A percentile compares a stretch with the other conserved stretches of the same genome.
These are phyloP conservation scores for Silurus lanzhouensis DNA, from an alignment of 2,797 vertebrate species.

Conservation along the genomic window DNA sequence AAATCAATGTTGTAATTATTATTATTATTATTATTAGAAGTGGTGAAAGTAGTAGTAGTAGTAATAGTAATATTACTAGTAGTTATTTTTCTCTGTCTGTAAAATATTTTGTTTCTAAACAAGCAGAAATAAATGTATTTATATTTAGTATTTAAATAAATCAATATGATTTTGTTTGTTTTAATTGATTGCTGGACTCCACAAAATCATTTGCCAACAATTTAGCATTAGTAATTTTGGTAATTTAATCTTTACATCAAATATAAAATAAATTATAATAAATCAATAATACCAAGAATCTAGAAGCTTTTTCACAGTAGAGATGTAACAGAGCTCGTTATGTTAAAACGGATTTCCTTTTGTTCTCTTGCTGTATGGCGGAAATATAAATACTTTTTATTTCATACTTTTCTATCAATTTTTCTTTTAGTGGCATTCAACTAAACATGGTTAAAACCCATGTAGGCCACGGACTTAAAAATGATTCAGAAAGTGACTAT, in stretches of 20 bases:
- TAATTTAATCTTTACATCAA: neutral
- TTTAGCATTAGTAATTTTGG: neutral
- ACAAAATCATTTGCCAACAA: neutral
- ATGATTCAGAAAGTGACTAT: conserved; percentile 1
- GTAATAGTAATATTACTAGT: too few species aligned
- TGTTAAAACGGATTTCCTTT: conserved; percentile 63
- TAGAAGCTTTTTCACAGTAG: conserved; percentile 44
- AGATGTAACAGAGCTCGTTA: conserved; percentile 57
- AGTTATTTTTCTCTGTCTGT: too few species aligned
- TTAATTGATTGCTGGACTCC: neutral
- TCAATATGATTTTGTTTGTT: neutral
- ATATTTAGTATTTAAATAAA: neutral
- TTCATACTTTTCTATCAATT: neutral
- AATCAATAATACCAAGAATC: neutral
- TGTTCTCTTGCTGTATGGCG: conserved; percentile 29
- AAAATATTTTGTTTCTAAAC: neutral
- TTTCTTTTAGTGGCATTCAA: conserved; percentile 39
- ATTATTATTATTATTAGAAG: neutral
- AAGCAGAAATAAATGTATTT: neutral
- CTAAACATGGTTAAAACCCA: neutral
- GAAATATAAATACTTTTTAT: neutral
- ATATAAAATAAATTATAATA: neutral
- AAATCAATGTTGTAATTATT: neutral
- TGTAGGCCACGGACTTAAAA: neutral
- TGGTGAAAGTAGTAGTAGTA: neutral